phyloP scores from a whole-genome alignment of 2,888 invertebrate genomes.

The Euplexia lucipara region DNA sequence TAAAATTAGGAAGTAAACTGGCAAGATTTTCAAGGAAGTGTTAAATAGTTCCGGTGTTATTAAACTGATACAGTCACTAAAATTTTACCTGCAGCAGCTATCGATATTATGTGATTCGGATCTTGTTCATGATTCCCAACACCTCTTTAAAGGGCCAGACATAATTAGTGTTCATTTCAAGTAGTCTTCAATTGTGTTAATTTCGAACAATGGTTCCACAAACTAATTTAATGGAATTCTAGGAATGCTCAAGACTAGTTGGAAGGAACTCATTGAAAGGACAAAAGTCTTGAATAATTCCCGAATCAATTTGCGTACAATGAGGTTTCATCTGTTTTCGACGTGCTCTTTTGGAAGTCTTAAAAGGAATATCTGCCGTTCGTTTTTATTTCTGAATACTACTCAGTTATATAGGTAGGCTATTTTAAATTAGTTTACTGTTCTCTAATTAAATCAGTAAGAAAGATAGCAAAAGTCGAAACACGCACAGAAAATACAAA shows the following conservation, averaged over 20 bases:
- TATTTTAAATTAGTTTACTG: background rate
- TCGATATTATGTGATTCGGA: constrained; percentile 44
- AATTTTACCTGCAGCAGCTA: constrained; percentile 22
- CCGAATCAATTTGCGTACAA: constrained; percentile 46
- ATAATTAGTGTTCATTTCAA: constrained; percentile 41
- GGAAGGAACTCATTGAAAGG: constrained; percentile 20
- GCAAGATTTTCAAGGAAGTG: constrained; percentile 30
- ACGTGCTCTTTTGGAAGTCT: background rate
- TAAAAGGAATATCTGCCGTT: background rate
- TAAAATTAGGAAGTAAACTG: constrained; percentile 41
- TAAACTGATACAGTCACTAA: background rate
- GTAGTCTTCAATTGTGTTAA: constrained; percentile 43
- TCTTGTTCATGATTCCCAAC: constrained; percentile 26
- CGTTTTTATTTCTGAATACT: background rate
- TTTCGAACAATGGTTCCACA: constrained; percentile 32
- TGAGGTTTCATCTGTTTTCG: constrained; percentile 8
- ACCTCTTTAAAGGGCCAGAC: constrained; percentile 28
- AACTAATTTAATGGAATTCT: constrained; percentile 37
- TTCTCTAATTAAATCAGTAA: background rate
- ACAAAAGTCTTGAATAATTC: constrained; percentile 49
- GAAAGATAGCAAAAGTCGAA: background rate
- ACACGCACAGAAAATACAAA: no score
- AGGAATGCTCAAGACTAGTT: constrained; percentile 20
- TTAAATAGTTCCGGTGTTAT: constrained; percentile 31
- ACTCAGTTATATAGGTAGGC: no score